Percentiles rank a stretch among this genome's conserved stretches.
Conservation (phyloP, 2,888 invertebrate species). For the Emmelina monodactyla region DNA sequence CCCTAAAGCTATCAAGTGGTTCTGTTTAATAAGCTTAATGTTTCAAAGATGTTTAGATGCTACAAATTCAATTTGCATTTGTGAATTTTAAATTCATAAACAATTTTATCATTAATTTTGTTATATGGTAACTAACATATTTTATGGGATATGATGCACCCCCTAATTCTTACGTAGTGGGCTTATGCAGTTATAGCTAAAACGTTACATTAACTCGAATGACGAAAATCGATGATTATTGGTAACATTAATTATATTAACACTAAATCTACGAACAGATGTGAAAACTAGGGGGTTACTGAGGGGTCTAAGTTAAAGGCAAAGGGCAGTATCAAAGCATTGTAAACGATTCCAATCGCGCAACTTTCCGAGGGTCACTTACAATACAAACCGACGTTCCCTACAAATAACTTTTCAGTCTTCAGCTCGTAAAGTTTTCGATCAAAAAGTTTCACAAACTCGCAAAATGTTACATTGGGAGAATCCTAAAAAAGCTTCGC, state of each 20-base stretch:
- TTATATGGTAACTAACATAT: conserved; percentile 24
- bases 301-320: conserved; percentile 49
- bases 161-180: conserved; percentile 24
- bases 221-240: conserved; percentile 40
- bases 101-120: conserved; percentile 25
- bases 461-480: conserved; percentile 43
- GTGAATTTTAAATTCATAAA: conserved; percentile 19
- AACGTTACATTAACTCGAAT: conserved; percentile 55
- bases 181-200: conserved; percentile 54
- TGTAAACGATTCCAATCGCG: conserved; percentile 40
- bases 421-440: conserved; percentile 58
- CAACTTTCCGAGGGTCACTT: conserved; percentile 38
- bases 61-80: conserved; percentile 27
- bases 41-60: conserved; percentile 37
- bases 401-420: conserved; percentile 58
- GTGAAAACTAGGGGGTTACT: conserved; percentile 47
- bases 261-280: conserved; percentile 51
- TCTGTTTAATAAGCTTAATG: conserved; percentile 32
- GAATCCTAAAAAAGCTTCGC: conserved; percentile 40
- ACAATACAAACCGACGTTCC: conserved; percentile 47
- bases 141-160: conserved; percentile 37
- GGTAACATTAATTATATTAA: conserved; percentile 51
- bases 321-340: conserved; percentile 28
- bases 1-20: conserved; percentile 61
- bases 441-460: conserved; percentile 48